Conservation (phyloP, 2,797 vertebrate species). For the Limosa lapponica region DNA sequence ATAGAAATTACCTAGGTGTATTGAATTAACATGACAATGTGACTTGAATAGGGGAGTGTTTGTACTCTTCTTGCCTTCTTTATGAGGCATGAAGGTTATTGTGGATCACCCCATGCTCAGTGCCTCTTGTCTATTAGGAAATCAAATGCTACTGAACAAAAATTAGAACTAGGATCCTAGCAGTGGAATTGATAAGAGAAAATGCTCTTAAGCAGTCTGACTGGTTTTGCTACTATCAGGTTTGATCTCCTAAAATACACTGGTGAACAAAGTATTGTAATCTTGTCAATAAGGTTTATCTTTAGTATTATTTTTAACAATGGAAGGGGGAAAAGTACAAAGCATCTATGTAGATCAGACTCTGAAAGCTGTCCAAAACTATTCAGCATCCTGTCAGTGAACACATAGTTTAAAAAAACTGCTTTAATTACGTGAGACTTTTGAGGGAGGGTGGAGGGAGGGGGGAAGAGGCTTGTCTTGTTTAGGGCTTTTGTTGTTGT, state of each 20-base stretch:
- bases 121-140: background rate
- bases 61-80: background rate
- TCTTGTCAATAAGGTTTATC: background rate
- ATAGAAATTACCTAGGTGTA: slow-evolving; percentile 7
- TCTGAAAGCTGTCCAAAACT: background rate
- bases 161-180: background rate
- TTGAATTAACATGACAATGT: background rate
- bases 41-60: background rate
- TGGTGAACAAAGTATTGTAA: background rate
- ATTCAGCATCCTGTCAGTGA: background rate
- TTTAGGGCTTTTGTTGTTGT: background rate
- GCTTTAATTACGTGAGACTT: background rate
- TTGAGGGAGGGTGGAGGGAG: no score
- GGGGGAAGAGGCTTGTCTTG: background rate
- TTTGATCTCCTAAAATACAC: background rate
- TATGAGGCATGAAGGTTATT: background rate
- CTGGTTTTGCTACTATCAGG: background rate
- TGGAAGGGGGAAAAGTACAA: background rate
- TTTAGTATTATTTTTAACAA: background rate
- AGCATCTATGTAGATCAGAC: background rate
- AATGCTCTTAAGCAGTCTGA: background rate
- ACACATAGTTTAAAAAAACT: background rate
- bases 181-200: background rate
- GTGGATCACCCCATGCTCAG: background rate
- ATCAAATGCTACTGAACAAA: background rate